phyloP scores from a whole-genome alignment of 2,888 invertebrate genomes.

The Drosophila melanocephala region DNA sequence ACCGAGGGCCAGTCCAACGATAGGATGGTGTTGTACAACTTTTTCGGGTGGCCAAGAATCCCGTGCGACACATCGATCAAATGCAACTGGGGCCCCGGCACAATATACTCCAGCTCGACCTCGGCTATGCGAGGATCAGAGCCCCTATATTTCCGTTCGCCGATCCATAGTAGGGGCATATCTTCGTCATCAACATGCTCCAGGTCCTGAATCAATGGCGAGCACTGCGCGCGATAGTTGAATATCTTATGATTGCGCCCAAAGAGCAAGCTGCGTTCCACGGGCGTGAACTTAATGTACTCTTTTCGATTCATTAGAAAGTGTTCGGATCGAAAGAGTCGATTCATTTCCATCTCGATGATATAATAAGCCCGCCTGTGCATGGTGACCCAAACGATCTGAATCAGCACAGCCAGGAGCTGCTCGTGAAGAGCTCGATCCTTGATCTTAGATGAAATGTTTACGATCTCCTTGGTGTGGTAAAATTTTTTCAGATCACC shows the following conservation, averaged over 20 bases:
- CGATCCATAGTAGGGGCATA: constrained; percentile 26
- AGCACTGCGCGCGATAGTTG: constrained; percentile 19
- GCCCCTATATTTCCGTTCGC: constrained; percentile 16
- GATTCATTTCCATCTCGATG: constrained; percentile 79
- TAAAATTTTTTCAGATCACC: constrained; percentile 20
- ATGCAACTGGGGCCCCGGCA: constrained; percentile 12
- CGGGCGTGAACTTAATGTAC: constrained; percentile 1
- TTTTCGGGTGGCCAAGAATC: constrained; percentile 20
- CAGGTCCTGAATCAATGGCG: constrained; percentile 22
- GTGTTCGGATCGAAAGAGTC: constrained; percentile 81
- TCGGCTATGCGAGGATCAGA: constrained; percentile 11
- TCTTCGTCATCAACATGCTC: constrained; percentile 5
- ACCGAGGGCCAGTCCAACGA: constrained; percentile 17
- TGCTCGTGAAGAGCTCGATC: constrained; percentile 21
- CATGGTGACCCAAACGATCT: constrained; percentile 47
- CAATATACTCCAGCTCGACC: constrained; percentile 19
- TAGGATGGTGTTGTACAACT: constrained; percentile 17
- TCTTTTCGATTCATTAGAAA: constrained; percentile 63
- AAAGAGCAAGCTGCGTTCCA: constrained; percentile 13
- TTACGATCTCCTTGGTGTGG: constrained; percentile 13
- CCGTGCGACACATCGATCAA: constrained; percentile 15
- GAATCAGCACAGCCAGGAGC: constrained; percentile 63
- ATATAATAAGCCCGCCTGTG: constrained; percentile 71
- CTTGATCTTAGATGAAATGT: constrained; percentile 26
- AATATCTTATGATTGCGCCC: constrained; percentile 23